phyloP scores from a whole-genome alignment of 2,888 invertebrate species.

The Drosophila neoperkinsi region DNA sequence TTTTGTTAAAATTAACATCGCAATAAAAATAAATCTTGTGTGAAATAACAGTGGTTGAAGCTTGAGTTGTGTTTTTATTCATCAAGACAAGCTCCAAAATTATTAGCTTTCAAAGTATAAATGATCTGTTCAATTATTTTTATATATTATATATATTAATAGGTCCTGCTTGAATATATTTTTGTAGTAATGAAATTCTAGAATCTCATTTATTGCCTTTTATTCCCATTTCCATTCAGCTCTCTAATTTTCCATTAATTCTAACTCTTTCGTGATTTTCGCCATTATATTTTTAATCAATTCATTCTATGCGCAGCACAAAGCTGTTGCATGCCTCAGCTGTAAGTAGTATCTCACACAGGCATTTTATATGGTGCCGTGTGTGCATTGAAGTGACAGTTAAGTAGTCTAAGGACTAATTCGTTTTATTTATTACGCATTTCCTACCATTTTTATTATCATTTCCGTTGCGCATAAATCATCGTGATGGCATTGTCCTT shows the following conservation, averaged over 20 bases:
- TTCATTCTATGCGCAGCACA: neutral
- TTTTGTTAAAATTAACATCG: slow-evolving; percentile 28
- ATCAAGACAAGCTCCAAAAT: neutral
- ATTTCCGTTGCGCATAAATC: slow-evolving; percentile 79
- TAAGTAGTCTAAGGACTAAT: slow-evolving; percentile 59
- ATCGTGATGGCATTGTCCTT: slow-evolving; percentile 57
- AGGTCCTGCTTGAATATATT: neutral
- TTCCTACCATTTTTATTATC: slow-evolving; percentile 79
- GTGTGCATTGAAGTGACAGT: slow-evolving; percentile 59
- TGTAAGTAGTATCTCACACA: slow-evolving; percentile 1
- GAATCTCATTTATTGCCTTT: neutral
- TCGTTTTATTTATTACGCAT: slow-evolving; percentile 77
- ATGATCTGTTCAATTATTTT: neutral
- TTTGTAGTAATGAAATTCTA: neutral
- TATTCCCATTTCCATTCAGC: neutral
- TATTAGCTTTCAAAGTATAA: neutral
- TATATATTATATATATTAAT: neutral
- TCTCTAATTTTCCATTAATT: neutral
- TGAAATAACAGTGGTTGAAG: neutral
- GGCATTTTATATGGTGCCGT: slow-evolving; percentile 15
- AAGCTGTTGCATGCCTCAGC: slow-evolving; percentile 34
- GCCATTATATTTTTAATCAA: neutral
- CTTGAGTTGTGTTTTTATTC: neutral
- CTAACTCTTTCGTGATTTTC: neutral
- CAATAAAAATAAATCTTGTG: slow-evolving; percentile 14